phyloP scores from a whole-genome alignment of 2,888 invertebrate species.

The Sarcophaga carnaria region DNA sequence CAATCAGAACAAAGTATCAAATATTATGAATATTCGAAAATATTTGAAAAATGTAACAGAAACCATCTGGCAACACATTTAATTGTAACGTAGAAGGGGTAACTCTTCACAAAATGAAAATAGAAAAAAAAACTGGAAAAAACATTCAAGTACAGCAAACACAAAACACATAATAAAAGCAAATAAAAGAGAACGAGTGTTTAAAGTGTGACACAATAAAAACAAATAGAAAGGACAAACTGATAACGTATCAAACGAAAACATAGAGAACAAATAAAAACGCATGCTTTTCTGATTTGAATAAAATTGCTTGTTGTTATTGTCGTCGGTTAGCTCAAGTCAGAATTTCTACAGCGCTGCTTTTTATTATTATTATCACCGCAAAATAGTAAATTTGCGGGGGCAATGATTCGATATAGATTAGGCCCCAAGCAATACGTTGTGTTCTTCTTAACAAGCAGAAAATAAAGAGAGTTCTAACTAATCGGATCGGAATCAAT shows the following conservation, averaged over 20 bases:
- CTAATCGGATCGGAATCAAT: too few relatives aligned
- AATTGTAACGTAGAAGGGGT: not conserved
- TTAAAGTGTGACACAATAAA: conserved; percentile 34
- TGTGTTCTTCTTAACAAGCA: too few relatives aligned
- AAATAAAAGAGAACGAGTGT: conserved; percentile 49
- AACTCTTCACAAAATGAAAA: conserved; percentile 17
- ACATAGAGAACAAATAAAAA: conserved; percentile 26
- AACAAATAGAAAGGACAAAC: conserved; percentile 35
- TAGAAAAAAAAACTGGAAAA: conserved; percentile 33
- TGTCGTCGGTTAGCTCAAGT: conserved; percentile 17
- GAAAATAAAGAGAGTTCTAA: too few relatives aligned
- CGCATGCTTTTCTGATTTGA: conserved; percentile 30
- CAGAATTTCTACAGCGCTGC: conserved; percentile 22
- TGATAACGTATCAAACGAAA: conserved; percentile 48
- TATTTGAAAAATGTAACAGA: not conserved
- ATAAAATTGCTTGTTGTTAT: conserved; percentile 1
- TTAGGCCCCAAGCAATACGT: conserved; percentile 29
- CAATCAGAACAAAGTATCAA: too few relatives aligned
- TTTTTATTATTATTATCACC: not conserved
- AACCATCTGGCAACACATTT: not conserved
- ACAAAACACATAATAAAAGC: conserved; percentile 61
- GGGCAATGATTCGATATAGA: too few relatives aligned
- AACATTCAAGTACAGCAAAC: conserved; percentile 66
- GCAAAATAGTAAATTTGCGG: not conserved
- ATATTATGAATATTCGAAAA: not conserved